phyloP scores from a whole-genome alignment of 1,140 invertebrate genomes.

The Stenopsyche tienmushanensis region DNA sequence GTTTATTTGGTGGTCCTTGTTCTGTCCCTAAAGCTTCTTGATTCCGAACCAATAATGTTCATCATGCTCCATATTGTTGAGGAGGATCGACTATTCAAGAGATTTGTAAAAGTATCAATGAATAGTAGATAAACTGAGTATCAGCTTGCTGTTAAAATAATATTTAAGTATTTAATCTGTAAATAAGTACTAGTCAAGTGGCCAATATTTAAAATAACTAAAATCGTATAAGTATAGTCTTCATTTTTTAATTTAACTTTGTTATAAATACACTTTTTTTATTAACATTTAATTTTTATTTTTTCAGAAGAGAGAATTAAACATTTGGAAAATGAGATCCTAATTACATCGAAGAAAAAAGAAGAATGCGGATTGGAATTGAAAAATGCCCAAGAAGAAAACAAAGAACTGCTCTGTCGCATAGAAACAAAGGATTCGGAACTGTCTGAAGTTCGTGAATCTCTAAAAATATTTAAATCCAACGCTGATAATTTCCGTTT shows the following conservation, averaged over 20 bases:
- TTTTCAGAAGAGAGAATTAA: slow-evolving; percentile 15
- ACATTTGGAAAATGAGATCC: not conserved
- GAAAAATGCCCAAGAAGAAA: not conserved
- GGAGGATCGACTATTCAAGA: no score
- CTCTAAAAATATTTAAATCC: slow-evolving; percentile 53
- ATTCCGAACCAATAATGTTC: no score
- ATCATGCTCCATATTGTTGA: no score
- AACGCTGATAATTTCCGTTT: slow-evolving; percentile 57
- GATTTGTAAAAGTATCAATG: no score
- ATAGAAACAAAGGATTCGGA: not conserved
- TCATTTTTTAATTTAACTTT: not conserved
- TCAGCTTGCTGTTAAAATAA: not conserved
- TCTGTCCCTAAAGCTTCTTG: no score
- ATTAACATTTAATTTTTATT: slow-evolving; percentile 7
- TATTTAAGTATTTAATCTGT: not conserved
- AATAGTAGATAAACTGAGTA: no score
- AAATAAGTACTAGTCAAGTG: no score
- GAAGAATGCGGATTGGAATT: not conserved
- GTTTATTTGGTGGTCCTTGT: no score
- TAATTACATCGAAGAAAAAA: not conserved
- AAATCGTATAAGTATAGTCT: no score
- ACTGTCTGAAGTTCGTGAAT: not conserved
- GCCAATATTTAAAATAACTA: no score
- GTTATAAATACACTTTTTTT: no score
- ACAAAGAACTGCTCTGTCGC: not conserved